phyloP scores from a whole-genome alignment of 1,140 invertebrate species.

The Platyscapa corneri region DNA sequence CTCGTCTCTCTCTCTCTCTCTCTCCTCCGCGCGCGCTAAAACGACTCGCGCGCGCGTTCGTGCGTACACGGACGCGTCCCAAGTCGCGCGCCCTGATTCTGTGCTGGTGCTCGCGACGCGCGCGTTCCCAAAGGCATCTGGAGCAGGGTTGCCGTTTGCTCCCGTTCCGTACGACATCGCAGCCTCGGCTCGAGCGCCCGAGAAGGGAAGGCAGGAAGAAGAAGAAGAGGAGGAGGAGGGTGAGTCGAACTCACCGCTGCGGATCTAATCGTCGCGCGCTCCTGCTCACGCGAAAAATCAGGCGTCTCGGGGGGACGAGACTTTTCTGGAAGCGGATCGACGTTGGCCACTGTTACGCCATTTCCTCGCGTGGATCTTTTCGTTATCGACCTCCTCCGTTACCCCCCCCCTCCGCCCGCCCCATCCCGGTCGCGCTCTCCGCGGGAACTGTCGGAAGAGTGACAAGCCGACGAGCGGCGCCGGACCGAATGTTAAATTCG shows the following conservation, averaged over 20 bases:
- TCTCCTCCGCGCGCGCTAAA: background rate
- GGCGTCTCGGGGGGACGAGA: no score
- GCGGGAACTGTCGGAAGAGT: background rate
- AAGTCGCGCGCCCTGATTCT: no score
- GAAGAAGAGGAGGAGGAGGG: background rate
- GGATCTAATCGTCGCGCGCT: no score
- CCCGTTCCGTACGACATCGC: background rate
- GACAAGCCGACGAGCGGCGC: background rate
- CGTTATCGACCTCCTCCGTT: background rate
- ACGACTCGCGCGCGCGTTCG: background rate
- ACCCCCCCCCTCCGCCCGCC: background rate
- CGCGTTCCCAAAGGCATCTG: conserved; percentile 5
- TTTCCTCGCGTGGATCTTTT: background rate
- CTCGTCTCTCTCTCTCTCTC: no score
- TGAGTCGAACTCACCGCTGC: no score
- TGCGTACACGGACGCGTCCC: no score
- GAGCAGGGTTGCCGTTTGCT: background rate
- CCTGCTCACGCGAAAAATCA: no score
- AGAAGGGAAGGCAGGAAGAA: background rate
- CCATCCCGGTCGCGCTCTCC: background rate
- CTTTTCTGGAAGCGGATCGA: no score
- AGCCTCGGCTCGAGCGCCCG: background rate
- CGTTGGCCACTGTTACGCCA: no score
- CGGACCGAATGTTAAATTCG: background rate
- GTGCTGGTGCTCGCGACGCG: background rate